phyloP scores from a whole-genome alignment of 2,113 vertebrate genomes.

The Otocyon megalotis region DNA sequence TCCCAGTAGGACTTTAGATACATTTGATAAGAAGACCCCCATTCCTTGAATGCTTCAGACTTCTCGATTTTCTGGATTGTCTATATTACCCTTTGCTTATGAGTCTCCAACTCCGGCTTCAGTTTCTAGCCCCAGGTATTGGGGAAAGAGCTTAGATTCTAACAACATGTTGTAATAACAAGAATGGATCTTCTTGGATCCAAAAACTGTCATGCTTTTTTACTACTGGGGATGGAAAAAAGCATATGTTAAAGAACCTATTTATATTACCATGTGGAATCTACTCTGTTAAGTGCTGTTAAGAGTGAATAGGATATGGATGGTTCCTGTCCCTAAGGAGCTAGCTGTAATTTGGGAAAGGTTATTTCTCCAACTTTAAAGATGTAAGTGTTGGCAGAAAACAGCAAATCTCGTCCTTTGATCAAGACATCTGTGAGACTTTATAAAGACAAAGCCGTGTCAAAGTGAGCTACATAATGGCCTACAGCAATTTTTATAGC shows the following conservation, averaged over 20 bases:
- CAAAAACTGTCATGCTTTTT: constrained; percentile 34
- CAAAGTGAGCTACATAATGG: constrained; percentile 57
- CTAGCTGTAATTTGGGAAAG: constrained; percentile 57
- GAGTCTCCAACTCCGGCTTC: neutral
- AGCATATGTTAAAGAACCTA: neutral
- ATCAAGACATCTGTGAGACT: constrained; percentile 72
- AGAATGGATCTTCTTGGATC: constrained; percentile 19
- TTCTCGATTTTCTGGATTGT: neutral
- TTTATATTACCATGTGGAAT: neutral
- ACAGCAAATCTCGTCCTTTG: constrained; percentile 70
- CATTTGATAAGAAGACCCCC: neutral
- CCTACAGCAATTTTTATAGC: constrained; percentile 63
- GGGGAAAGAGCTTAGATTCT: constrained; percentile 21
- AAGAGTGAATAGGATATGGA: constrained; percentile 1
- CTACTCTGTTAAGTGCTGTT: constrained; percentile 48
- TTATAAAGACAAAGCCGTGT: constrained; percentile 68
- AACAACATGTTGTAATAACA: constrained; percentile 27
- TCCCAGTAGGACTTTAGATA: neutral
- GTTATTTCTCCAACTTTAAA: constrained; percentile 69
- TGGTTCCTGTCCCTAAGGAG: constrained; percentile 50
- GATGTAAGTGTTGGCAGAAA: constrained; percentile 64
- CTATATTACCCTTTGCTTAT: neutral
- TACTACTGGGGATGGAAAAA: neutral
- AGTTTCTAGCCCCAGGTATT: neutral
- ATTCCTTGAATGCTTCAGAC: neutral